Percentiles rank a stretch among this genome's conserved stretches.
phyloP scores from a whole-genome alignment of 2,888 invertebrate genomes.

The Allophyes oxyacanthae region DNA sequence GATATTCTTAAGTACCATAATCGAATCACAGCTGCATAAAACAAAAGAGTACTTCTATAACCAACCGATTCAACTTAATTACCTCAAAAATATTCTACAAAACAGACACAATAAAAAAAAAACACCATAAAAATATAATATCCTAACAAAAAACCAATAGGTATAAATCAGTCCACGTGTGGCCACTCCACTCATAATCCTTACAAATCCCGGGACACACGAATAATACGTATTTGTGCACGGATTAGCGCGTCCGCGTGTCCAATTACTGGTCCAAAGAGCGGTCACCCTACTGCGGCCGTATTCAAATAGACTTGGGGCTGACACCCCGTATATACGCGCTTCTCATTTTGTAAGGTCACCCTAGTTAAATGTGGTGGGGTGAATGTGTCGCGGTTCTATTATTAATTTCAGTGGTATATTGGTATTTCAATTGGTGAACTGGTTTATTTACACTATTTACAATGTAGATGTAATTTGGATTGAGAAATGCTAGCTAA shows the following conservation, averaged over 20 bases:
- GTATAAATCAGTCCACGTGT: constrained; percentile 36
- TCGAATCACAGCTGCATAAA: too few species aligned
- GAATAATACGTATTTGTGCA: constrained; percentile 66
- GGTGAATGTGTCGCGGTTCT: not conserved
- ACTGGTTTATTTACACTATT: not conserved
- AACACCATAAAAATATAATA: constrained; percentile 5
- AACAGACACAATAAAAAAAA: too few species aligned
- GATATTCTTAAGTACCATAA: too few species aligned
- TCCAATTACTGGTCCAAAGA: constrained; percentile 62
- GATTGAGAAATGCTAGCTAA: too few species aligned
- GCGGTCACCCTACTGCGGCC: constrained; percentile 28
- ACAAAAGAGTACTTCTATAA: too few species aligned
- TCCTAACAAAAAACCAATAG: constrained; percentile 4
- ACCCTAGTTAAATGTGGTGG: constrained; percentile 40
- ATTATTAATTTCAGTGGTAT: not conserved
- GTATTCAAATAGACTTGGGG: constrained; percentile 43
- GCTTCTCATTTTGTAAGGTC: constrained; percentile 38
- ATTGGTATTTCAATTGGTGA: not conserved
- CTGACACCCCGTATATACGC: constrained; percentile 12
- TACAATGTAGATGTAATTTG: too few species aligned
- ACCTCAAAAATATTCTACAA: not conserved
- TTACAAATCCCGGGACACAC: constrained; percentile 29
- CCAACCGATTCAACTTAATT: too few species aligned
- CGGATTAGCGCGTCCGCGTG: constrained; percentile 66
- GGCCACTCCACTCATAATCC: constrained; percentile 43